phyloP scores from a whole-genome alignment of 1,140 invertebrate genomes.

The Dendrolimus punctatus region DNA sequence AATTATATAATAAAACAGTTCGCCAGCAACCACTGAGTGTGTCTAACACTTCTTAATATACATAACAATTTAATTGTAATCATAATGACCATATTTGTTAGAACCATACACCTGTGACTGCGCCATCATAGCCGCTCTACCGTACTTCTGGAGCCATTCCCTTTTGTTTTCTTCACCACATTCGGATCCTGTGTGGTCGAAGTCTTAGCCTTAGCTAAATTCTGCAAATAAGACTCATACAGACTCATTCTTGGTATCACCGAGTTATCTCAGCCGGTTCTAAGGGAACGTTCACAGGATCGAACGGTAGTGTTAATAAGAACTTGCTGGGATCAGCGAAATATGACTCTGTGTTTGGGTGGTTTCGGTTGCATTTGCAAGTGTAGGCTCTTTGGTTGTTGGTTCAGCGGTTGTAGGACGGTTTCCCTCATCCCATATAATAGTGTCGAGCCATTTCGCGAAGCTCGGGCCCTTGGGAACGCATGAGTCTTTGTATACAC shows the following conservation, averaged over 20 bases:
- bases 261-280: constrained; percentile 55
- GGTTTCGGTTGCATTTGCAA: constrained; percentile 3
- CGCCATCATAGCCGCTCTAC: constrained; percentile 20
- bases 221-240: constrained; percentile 57
- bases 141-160: constrained; percentile 34
- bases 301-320: constrained; percentile 48
- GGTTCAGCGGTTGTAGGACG: constrained; percentile 27
- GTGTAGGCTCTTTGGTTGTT: constrained; percentile 12
- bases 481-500: constrained; percentile 53
- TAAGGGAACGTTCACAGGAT: constrained; percentile 49
- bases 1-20: too few relatives aligned
- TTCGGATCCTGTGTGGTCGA: constrained; percentile 33
- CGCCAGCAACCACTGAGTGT: too few relatives aligned
- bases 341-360: constrained; percentile 21
- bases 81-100: constrained; percentile 24
- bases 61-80: constrained; percentile 15
- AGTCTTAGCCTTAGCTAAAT: constrained; percentile 32
- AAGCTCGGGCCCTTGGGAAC: constrained; percentile 54
- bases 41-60: too few relatives aligned
- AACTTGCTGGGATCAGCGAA: constrained; percentile 37
- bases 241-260: constrained; percentile 55
- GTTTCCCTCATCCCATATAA: constrained; percentile 56
- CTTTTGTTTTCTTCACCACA: constrained; percentile 22
- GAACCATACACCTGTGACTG: constrained; percentile 18
- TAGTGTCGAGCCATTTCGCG: constrained; percentile 45